Conservation (phyloP, 1,140 invertebrate genomes). For the Zaprionus africanus region DNA sequence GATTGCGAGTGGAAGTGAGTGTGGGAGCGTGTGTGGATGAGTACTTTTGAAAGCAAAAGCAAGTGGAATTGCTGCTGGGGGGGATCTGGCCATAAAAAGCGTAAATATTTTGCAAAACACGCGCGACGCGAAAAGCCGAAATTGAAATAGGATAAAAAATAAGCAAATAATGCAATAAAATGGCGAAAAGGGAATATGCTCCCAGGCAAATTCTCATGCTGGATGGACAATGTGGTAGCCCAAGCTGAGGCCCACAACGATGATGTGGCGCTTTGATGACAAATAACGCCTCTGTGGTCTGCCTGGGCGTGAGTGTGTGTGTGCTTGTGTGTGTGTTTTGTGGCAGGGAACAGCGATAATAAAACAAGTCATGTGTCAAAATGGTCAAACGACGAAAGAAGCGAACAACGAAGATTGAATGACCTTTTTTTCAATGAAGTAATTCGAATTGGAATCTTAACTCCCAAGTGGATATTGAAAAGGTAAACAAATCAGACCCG, state of each 20-base stretch:
- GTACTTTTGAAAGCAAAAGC: not conserved
- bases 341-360: slow-evolving; percentile 36
- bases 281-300: slow-evolving; percentile 57
- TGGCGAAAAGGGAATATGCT: slow-evolving; percentile 42
- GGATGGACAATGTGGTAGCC: slow-evolving; percentile 40
- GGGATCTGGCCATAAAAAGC: slow-evolving; percentile 52
- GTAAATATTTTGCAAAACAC: slow-evolving; percentile 70
- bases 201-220: slow-evolving; percentile 10
- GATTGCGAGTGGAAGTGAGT: slow-evolving; percentile 5
- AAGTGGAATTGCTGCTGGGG: slow-evolving; percentile 7
- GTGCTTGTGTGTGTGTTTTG: slow-evolving; percentile 4
- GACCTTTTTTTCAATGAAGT: slow-evolving; percentile 5
- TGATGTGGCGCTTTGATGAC: slow-evolving; percentile 61
- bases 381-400: slow-evolving; percentile 7
- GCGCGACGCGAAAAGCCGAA: slow-evolving; percentile 43
- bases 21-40: slow-evolving; percentile 1
- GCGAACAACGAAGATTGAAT: slow-evolving; percentile 35
- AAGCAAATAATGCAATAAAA: slow-evolving; percentile 78
- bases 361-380: slow-evolving; percentile 60
- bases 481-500: too few species aligned
- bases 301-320: not conserved
- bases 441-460: not conserved
- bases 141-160: slow-evolving; percentile 69
- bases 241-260: slow-evolving; percentile 20
- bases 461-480: too few species aligned